Conservation (phyloP, 2,113 vertebrate species). For the Ochotona princeps region DNA sequence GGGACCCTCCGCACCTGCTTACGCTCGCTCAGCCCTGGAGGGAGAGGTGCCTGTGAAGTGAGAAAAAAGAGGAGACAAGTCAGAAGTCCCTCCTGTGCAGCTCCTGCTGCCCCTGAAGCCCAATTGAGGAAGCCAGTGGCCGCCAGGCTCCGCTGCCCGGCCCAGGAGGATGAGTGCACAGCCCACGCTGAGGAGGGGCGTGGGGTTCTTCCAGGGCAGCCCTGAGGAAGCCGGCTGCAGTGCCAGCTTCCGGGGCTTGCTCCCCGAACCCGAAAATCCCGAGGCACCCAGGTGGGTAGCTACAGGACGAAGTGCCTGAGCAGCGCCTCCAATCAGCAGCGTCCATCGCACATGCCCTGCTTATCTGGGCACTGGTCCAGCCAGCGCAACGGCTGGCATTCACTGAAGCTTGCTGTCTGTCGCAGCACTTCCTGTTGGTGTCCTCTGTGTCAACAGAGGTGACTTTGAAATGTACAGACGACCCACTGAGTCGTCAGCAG, state of each 20-base stretch:
- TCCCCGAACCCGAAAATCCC: fast-evolving
- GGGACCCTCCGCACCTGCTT: background rate
- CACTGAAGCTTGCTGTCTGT: background rate
- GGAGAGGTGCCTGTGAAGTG: background rate
- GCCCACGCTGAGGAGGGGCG: fast-evolving
- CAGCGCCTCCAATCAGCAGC: too few relatives aligned
- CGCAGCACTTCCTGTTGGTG: background rate
- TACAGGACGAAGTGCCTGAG: background rate
- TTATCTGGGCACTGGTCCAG: background rate
- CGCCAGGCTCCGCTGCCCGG: background rate
- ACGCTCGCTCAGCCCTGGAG: background rate
- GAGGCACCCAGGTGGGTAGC: background rate
- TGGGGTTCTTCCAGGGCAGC: fast-evolving
- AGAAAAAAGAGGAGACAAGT: background rate
- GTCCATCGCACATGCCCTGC: fast-evolving
- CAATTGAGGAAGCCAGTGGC: background rate
- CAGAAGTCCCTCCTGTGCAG: fast-evolving
- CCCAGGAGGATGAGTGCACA: background rate
- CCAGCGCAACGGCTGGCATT: background rate
- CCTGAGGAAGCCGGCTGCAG: background rate
- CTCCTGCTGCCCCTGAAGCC: background rate
- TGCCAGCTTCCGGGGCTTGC: fast-evolving
- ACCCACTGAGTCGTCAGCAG: background rate
- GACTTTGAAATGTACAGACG: background rate
- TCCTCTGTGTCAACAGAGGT: background rate